Percentiles rank a stretch among this genome's conserved stretches.
phyloP scores from a whole-genome alignment of 2,797 vertebrate species.

The Peromyscus attwateri region DNA sequence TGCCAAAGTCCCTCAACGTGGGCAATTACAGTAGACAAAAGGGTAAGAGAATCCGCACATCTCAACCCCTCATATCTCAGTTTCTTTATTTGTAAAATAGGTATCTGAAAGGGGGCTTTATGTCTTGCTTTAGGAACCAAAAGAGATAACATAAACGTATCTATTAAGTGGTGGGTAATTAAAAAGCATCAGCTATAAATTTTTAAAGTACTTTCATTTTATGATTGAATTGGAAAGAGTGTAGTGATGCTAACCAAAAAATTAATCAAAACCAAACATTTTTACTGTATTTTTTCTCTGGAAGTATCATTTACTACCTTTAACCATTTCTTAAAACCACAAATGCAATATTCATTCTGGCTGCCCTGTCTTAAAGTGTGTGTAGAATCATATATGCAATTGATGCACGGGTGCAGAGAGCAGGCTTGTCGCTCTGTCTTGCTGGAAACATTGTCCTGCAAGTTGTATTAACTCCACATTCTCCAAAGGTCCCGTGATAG shows the following conservation, averaged over 20 bases:
- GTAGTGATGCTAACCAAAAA: neutral
- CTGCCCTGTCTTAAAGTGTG: neutral
- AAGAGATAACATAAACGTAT: neutral
- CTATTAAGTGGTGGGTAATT: neutral
- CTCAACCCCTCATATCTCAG: neutral
- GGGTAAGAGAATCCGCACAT: neutral
- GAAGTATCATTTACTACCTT: slow-evolving; percentile 4
- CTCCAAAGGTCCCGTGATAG: slow-evolving; percentile 1
- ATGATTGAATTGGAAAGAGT: slow-evolving; percentile 24
- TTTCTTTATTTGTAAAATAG: slow-evolving; percentile 15
- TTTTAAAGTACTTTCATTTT: neutral
- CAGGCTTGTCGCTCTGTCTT: slow-evolving; percentile 15
- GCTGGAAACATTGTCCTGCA: slow-evolving; percentile 68
- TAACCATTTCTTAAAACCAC: neutral
- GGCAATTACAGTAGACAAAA: neutral
- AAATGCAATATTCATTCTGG: neutral
- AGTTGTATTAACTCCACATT: slow-evolving; percentile 41
- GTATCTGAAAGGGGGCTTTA: neutral
- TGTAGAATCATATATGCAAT: neutral
- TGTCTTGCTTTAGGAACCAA: slow-evolving; percentile 40
- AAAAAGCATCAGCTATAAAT: slow-evolving; percentile 21
- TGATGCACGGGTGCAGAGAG: neutral
- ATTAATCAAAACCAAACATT: neutral
- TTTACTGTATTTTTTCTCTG: neutral
- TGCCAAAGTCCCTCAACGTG: neutral